Conservation (phyloP, 1,140 invertebrate genomes). For the Geopemphigus sp. region DNA sequence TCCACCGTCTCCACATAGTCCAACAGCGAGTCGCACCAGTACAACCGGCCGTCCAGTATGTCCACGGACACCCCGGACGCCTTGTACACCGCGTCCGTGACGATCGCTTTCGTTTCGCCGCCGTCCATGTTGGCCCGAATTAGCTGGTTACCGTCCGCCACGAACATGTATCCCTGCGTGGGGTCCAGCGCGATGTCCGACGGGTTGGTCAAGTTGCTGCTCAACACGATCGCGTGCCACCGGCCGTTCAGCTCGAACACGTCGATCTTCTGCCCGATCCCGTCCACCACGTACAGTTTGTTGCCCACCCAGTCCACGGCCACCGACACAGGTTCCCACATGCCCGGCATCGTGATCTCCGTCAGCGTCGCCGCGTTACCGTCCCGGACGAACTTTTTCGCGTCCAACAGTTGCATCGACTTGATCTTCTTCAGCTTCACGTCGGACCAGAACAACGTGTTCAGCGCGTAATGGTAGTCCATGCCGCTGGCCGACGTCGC, state of each 20-base stretch:
- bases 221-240: conserved; percentile 83
- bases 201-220: conserved; percentile 87
- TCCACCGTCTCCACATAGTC: conserved; percentile 98
- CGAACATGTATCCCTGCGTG: conserved; percentile 85
- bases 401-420: conserved; percentile 55
- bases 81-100: conserved; percentile 86
- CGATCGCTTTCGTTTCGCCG: conserved; percentile 74
- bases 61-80: conserved; percentile 83
- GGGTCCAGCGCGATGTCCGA: conserved; percentile 90
- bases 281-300: conserved; percentile 93
- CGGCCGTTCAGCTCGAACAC: conserved; percentile 84
- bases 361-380: conserved; percentile 55
- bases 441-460: conserved; percentile 91
- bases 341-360: conserved; percentile 69
- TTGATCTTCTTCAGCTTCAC: conserved; percentile 73
- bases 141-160: conserved; percentile 87
- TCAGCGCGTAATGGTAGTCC: conserved; percentile 80
- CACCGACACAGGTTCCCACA: conserved; percentile 83
- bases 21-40: conserved; percentile 93
- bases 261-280: conserved; percentile 88
- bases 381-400: conserved; percentile 54
- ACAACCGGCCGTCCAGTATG: conserved; percentile 82
- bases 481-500: conserved; percentile 81
- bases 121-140: conserved; percentile 90
- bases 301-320: conserved; percentile 97